phyloP scores from a whole-genome alignment of 2,888 invertebrate species.

The Megastigmus dorsalis region DNA sequence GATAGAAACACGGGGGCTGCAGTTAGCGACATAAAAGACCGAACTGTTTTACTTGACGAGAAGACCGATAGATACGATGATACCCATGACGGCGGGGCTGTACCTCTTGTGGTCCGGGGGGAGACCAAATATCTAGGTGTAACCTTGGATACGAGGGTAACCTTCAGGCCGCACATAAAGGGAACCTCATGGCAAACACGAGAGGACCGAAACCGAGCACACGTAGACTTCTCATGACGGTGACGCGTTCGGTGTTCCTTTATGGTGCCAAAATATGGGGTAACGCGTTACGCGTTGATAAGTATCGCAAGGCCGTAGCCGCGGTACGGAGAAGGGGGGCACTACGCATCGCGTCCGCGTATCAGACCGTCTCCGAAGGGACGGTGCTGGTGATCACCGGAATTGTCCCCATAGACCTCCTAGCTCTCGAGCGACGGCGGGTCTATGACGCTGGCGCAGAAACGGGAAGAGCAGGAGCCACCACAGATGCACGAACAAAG shows the following conservation, averaged over 20 bases:
- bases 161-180: too few species aligned
- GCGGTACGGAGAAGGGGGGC: constrained; percentile 53
- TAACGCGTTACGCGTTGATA: too few species aligned
- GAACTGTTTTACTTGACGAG: constrained; percentile 51
- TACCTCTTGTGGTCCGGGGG: not conserved
- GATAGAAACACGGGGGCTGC: too few species aligned
- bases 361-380: constrained; percentile 53
- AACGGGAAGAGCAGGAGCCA: not conserved
- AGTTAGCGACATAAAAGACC: constrained; percentile 53
- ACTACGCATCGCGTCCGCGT: constrained; percentile 58
- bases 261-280: too few species aligned
- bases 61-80: constrained; percentile 32
- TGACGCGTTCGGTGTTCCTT: constrained; percentile 54
- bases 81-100: not conserved
- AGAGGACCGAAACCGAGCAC: constrained; percentile 45
- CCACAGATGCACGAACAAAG: not conserved
- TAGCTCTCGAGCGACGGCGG: constrained; percentile 30
- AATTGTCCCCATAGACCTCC: constrained; percentile 52
- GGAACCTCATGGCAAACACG: constrained; percentile 30
- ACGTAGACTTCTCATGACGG: constrained; percentile 49
- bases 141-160: too few species aligned
- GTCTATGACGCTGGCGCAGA: not conserved
- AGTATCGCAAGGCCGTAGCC: too few species aligned
- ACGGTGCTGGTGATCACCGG: constrained; percentile 54
- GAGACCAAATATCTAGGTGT: not conserved